A percentile compares a stretch with the other conserved stretches of the same genome.
These are phyloP conservation scores for Motacilla alba DNA, from an alignment of 2,113 vertebrate genomes.

Conservation along the genomic window DNA sequence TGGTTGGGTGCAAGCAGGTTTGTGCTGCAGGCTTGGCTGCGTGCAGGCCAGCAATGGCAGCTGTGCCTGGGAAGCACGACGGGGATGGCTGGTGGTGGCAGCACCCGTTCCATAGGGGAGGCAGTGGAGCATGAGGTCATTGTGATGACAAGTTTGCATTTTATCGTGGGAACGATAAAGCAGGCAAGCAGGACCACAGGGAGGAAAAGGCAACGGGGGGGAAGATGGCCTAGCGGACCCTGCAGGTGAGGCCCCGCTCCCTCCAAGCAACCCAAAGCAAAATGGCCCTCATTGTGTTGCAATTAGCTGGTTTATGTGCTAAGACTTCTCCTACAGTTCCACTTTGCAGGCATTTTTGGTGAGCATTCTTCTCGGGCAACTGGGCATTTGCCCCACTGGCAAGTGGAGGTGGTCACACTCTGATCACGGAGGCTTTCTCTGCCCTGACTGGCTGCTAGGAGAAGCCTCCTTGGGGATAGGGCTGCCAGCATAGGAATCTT, in stretches of 20 bases:
- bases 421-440: background rate
- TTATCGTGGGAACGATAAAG: background rate
- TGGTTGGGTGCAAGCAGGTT: background rate
- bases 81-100: background rate
- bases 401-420: no score
- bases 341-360: no score
- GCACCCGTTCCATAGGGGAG: background rate
- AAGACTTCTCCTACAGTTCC: background rate
- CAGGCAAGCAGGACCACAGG: background rate
- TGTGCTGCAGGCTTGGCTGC: background rate
- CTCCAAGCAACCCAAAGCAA: background rate
- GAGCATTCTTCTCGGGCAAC: background rate
- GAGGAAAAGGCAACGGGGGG: background rate
- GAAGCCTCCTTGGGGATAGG: background rate
- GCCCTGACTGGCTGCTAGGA: background rate
- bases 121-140: background rate
- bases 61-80: background rate
- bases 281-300: background rate
- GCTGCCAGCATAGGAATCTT: background rate
- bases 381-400: background rate
- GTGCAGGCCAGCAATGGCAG: background rate
- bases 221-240: background rate
- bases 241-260: fast-evolving
- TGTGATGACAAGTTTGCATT: background rate
- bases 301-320: background rate